These are phyloP conservation scores for Agrotis puta DNA, from an alignment of 2,888 invertebrate genomes.

Conservation along the genomic window DNA sequence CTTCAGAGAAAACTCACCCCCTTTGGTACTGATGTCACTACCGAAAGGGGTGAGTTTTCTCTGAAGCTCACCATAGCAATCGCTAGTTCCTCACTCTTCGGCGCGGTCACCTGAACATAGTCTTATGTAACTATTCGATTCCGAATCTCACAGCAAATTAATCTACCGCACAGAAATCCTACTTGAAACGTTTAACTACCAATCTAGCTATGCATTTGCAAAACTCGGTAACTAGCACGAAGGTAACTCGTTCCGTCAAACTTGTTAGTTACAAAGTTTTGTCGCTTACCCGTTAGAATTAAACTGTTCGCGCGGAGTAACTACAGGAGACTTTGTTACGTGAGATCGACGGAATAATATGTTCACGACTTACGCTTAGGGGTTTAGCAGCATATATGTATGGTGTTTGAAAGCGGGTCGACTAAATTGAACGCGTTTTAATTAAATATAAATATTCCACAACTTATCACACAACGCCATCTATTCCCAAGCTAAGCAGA, in stretches of 20 bases:
- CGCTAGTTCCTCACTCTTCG: too few species aligned
- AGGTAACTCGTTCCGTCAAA: slow-evolving; percentile 44
- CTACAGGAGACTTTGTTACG: slow-evolving; percentile 27
- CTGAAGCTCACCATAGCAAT: too few species aligned
- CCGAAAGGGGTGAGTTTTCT: too few species aligned
- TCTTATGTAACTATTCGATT: neutral
- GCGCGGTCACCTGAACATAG: too few species aligned
- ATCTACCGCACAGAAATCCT: neutral
- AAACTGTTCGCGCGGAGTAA: slow-evolving; percentile 43
- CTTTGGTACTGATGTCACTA: too few species aligned
- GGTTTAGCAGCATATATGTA: neutral
- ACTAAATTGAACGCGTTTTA: too few species aligned
- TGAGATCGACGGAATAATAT: slow-evolving; percentile 21
- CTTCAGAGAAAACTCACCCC: too few species aligned
- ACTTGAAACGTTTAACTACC: neutral
- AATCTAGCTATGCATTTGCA: slow-evolving; percentile 20
- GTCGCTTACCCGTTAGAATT: slow-evolving; percentile 55
- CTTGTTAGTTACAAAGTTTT: slow-evolving; percentile 55
- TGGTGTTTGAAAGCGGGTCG: too few species aligned
- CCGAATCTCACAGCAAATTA: neutral
- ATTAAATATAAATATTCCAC: too few species aligned
- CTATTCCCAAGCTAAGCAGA: too few species aligned
- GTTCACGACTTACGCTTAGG: slow-evolving; percentile 15
- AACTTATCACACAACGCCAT: too few species aligned
- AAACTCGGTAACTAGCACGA: slow-evolving; percentile 39